phyloP scores from a whole-genome alignment of 2,888 invertebrate species.

The Anodontia alba region DNA sequence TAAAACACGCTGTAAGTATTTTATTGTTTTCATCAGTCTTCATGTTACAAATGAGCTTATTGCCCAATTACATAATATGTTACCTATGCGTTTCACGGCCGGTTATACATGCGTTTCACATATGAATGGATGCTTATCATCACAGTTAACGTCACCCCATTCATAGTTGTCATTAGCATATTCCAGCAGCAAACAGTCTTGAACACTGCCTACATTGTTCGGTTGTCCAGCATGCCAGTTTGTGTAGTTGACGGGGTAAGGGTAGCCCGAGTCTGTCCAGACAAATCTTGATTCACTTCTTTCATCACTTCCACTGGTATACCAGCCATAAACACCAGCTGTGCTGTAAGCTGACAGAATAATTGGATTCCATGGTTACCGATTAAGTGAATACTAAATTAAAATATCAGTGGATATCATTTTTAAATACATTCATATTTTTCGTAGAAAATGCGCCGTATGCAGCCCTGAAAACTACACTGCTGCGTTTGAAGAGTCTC shows the following conservation, averaged over 20 bases:
- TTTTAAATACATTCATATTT: neutral
- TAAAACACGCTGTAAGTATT: no score
- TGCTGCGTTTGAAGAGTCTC: no score
- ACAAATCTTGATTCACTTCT: slow-evolving; percentile 50
- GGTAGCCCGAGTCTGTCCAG: slow-evolving; percentile 67
- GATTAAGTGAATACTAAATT: neutral
- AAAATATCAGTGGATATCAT: neutral
- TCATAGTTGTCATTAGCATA: slow-evolving; percentile 54
- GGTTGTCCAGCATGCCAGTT: slow-evolving; percentile 70
- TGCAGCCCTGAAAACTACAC: no score
- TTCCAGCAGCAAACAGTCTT: slow-evolving; percentile 68
- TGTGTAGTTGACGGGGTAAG: slow-evolving; percentile 46
- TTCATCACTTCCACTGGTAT: slow-evolving; percentile 63
- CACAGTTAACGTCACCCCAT: slow-evolving; percentile 69
- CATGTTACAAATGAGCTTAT: no score
- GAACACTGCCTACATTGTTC: slow-evolving; percentile 65
- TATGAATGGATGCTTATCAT: slow-evolving; percentile 62
- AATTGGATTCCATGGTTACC: neutral
- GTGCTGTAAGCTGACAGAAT: slow-evolving; percentile 28
- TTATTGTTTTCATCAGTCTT: no score
- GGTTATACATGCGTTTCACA: slow-evolving; percentile 53
- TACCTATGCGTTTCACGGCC: no score
- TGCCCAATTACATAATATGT: no score
- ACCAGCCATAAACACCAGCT: slow-evolving; percentile 52
- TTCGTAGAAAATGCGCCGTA: neutral